Evolutionary conservation across 2,113 vertebrate genomes (phyloP).

Genomic region (Centropus bengalensis): DNA sequence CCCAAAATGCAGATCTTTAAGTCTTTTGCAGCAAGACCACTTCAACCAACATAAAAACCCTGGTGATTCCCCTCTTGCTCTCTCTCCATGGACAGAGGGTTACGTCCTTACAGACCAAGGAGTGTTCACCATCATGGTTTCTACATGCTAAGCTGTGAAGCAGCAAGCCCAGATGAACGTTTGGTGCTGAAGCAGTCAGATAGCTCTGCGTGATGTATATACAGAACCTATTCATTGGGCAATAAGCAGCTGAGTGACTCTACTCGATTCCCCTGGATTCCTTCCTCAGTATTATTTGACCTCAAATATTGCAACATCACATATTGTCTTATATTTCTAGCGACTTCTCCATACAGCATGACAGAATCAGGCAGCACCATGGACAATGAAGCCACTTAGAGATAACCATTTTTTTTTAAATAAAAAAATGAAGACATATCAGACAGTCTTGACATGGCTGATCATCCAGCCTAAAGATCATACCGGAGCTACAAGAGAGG

Average conservation of each 20-base stretch:
- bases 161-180: background rate
- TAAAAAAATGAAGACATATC: constrained; percentile 29
- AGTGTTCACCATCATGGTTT: background rate
- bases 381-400: constrained; percentile 35
- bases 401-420: constrained; percentile 49
- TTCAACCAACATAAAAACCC: background rate
- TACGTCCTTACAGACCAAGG: background rate
- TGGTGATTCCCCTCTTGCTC: background rate
- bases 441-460: constrained; percentile 2
- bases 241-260: background rate
- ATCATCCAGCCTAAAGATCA: constrained; percentile 23
- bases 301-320: constrained; percentile 58
- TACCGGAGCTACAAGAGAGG: background rate
- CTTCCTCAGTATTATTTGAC: constrained; percentile 20
- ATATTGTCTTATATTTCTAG: constrained; percentile 53
- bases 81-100: background rate
- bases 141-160: background rate
- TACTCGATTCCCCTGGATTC: background rate
- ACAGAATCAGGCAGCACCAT: constrained; percentile 47
- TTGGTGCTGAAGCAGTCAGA: background rate
- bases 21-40: background rate
- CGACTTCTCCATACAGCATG: constrained; percentile 30
- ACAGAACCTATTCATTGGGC: background rate
- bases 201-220: fast-evolving
- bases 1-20: background rate